Percentiles rank a stretch among this genome's conserved stretches.
phyloP scores from a whole-genome alignment of 1,140 invertebrate genomes.

The Aphis craccivora region DNA sequence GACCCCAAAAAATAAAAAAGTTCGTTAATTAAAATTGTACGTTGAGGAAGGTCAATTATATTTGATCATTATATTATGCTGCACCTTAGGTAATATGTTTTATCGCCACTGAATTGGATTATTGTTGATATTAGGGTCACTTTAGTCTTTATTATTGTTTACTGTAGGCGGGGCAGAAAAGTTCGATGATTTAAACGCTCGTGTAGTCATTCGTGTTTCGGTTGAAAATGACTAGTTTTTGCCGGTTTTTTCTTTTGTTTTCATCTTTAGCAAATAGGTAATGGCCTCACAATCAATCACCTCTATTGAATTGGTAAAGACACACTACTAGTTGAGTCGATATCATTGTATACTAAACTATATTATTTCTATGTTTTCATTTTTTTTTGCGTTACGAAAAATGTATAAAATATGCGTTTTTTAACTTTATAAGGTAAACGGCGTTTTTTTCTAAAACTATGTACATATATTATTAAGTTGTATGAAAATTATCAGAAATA shows the following conservation, averaged over 20 bases:
- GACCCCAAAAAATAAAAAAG: neutral
- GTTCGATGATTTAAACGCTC: neutral
- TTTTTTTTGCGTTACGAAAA: too few species aligned
- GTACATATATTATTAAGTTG: neutral
- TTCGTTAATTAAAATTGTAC: neutral
- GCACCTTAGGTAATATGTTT: neutral
- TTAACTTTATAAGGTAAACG: neutral
- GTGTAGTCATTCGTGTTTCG: neutral
- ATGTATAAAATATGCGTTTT: neutral
- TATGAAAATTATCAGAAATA: too few species aligned
- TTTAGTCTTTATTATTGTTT: neutral
- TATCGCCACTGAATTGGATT: neutral
- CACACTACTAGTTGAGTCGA: too few species aligned
- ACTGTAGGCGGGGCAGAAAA: neutral
- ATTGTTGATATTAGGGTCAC: neutral
- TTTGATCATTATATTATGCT: neutral
- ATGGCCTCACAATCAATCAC: neutral
- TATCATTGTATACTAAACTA: too few species aligned
- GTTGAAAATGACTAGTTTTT: neutral
- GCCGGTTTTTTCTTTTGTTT: neutral
- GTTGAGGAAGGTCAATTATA: neutral
- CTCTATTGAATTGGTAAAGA: too few species aligned
- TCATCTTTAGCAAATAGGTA: neutral
- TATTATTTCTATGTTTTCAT: too few species aligned
- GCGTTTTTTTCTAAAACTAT: neutral